These are phyloP conservation scores for Tinamus guttatus DNA, from an alignment of 2,113 vertebrate genomes.

Conservation along the genomic window DNA sequence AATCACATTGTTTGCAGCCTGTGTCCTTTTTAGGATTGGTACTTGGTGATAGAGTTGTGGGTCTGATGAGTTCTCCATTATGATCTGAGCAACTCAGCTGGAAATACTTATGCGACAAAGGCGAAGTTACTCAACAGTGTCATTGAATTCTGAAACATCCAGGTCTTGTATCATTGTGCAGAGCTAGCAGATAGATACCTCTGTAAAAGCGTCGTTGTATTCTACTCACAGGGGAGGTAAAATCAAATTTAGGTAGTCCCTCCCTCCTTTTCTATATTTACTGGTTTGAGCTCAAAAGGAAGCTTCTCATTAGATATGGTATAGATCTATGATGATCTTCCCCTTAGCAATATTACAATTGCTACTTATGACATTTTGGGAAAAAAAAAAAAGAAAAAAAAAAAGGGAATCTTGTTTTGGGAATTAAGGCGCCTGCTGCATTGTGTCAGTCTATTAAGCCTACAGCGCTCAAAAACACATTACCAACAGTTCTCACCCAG, in stretches of 20 bases:
- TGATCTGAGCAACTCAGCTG: background rate
- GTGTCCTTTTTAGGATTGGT: background rate
- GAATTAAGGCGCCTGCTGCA: background rate
- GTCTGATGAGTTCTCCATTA: background rate
- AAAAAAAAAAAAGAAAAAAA: too few species aligned
- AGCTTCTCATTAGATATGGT: background rate
- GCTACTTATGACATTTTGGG: conserved; percentile 9
- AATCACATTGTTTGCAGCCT: background rate
- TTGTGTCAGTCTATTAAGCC: background rate
- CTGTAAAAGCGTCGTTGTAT: background rate
- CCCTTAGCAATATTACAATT: background rate
- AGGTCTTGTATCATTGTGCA: background rate
- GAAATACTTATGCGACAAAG: background rate
- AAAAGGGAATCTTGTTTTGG: background rate
- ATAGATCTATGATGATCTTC: background rate
- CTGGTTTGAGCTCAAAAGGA: background rate
- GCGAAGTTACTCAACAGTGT: background rate
- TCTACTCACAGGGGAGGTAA: background rate
- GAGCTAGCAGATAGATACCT: background rate
- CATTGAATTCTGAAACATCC: background rate
- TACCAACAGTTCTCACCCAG: background rate
- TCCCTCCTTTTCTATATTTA: background rate
- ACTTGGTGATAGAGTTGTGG: background rate
- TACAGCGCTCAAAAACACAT: background rate
- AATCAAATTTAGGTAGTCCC: background rate